Evolutionary conservation across 2,888 invertebrate species (phyloP), one percentile per base, ranked within the genome.

Genomic region (Brachyptera putata): DNA sequence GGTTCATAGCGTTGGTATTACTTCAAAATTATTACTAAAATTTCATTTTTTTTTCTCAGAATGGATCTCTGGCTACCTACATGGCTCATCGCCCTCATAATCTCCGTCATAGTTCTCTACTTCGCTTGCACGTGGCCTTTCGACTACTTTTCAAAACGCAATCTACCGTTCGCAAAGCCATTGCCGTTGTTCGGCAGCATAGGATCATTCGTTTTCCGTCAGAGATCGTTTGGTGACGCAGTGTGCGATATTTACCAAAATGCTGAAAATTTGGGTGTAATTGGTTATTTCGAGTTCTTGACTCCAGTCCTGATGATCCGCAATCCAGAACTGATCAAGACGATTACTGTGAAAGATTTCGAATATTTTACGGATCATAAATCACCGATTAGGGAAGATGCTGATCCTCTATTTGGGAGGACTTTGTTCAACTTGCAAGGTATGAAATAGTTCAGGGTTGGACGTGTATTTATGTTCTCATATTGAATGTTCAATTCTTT

Each of bases 261-360:
- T 3, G 9, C 11, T 21, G 21, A 50, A 16, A 34, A 50, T 1
- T 16, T 30, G 18, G 21, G 50, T 16, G n/a, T 50, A 3, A 14
- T 14, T 30, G 50, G 50, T 3, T 50, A 30, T 18, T 50, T 50
- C 50, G 16, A 50, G 16, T 50, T 50, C 50, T 2, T 50, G 50
- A 25, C n/a, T 9, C 50, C 50, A 1, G 34, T 50, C 50, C 2
- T 30, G 14, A 50, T 50, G 50, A 21, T 50, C 16, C 53, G 53
- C 24, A 65, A 65, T 30, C 61, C 63, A 14, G 62, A 61, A 30
- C 39, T 65, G 14, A 58, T 64, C 22, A 62, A 62, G 49, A 21
- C 53, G 34, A 53, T 63, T 36, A 43, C 61, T 13, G 53, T 63
- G 3, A 63, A 63, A 43, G 60, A 60, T 11, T 53, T 55, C 21